Base-by-base conservation (phyloP, 2,888 invertebrate species). In the Glyphotaelius pellucidus region DNA sequence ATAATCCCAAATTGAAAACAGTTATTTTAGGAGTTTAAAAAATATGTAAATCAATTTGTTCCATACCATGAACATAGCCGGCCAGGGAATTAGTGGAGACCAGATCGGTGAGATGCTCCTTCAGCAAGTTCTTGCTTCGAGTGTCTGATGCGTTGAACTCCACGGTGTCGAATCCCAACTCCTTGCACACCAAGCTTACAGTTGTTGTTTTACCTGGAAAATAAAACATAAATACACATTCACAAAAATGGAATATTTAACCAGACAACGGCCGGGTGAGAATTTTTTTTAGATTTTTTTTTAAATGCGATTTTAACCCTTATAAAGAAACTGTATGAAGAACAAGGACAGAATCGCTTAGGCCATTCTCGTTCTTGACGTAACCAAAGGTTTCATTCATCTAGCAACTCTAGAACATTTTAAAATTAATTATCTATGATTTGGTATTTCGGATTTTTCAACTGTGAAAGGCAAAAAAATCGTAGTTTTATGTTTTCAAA, bases 111-210 rank as follows among this genome's bases (percentile, higher is more conserved):
- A 99, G 98, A 95, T 98, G 97, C 94, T 98, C 97, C 94, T 98
- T 97, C 85, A 99, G 96, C 87, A 98, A 96, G 47, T 97, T 97
- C 95, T 99, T 99, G 94, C 98, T 99, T 92, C 99, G 96, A 0
- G 99, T 99, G 95, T 99, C 99, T 0, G 99, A 99, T 0, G 99
- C 99, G 96, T 99, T 99, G 94, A 99, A 98, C 95, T 99, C 99
- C 25, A 99, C 98, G 93, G 97, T 96, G 95, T 99, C 98, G 94
- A 98, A 98, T 0, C 98, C 98, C 30, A 99, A 96, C 94, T 99
- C 98, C 94, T 98, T 97, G 94, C 99, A 98, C 14, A 99, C 99
- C 90, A 99, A 96, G 90, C 97, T 97, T 30, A 98, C 99, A 0
- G 98, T 98, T 19, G 99, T 99, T 0, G 99, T 99, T 96, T 99